Evolutionary conservation across 2,888 invertebrate genomes (phyloP).

Genomic region (Corbicula japonica): DNA sequence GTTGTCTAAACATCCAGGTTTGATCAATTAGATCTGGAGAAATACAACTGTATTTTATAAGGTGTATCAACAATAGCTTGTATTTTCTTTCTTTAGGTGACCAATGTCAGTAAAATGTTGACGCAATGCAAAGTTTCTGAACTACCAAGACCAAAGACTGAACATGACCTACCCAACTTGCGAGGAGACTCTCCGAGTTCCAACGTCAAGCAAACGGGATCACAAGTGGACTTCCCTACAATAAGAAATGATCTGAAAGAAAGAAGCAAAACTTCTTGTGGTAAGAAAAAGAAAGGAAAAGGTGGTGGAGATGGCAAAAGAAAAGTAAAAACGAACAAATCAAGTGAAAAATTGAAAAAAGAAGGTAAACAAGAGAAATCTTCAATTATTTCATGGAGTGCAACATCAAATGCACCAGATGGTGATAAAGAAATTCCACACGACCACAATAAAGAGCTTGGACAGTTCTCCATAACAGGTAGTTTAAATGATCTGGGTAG

Average conservation of each 20-base stretch:
- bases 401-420: background rate
- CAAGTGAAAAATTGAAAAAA: no score
- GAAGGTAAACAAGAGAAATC: no score
- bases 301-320: background rate
- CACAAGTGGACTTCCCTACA: conserved; percentile 1
- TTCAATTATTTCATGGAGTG: no score
- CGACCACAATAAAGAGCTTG: background rate
- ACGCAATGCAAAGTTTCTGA: conserved; percentile 2
- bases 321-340: background rate
- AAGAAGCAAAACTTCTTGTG: background rate
- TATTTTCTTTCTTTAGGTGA: no score
- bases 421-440: background rate
- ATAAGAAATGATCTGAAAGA: conserved; percentile 33
- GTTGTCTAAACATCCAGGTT: no score
- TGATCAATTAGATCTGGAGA: no score
- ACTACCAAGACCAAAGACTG: conserved; percentile 37
- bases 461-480: conserved; percentile 22
- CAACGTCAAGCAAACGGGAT: background rate
- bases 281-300: conserved; percentile 5
- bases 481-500: conserved; percentile 43
- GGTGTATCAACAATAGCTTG: no score
- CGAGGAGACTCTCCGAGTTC: background rate
- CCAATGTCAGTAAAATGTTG: conserved; percentile 22
- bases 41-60: no score
- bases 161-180: conserved; percentile 13